These are phyloP conservation scores for Drosophila carrolli DNA, from an alignment of 1,140 invertebrate genomes.

Conservation along the genomic window DNA sequence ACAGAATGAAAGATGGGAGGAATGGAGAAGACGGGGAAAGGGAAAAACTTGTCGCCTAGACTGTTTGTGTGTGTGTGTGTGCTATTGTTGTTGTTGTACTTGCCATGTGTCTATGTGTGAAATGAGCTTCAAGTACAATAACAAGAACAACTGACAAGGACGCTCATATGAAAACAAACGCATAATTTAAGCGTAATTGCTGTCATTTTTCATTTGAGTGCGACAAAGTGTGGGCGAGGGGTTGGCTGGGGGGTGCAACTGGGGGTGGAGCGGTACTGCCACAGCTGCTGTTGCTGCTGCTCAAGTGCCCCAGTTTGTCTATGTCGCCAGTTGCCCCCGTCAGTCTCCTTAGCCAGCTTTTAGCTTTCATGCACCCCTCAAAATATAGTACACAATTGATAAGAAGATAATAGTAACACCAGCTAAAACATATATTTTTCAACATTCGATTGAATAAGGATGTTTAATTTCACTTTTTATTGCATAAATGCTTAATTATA, in stretches of 20 bases:
- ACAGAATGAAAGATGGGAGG: constrained; percentile 6
- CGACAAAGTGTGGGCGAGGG: constrained; percentile 27
- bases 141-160: constrained; percentile 69
- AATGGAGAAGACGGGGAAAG: constrained; percentile 4
- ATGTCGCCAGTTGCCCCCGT: constrained; percentile 54
- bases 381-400: constrained; percentile 6
- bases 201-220: constrained; percentile 82
- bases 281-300: constrained; percentile 25
- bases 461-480: no score
- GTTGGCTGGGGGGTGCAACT: background rate
- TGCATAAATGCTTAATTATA: no score
- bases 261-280: constrained; percentile 10
- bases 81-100: constrained; percentile 2
- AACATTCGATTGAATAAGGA: no score
- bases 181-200: constrained; percentile 84
- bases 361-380: constrained; percentile 1
- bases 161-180: constrained; percentile 82
- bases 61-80: constrained; percentile 11
- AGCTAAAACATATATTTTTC: no score
- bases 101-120: constrained; percentile 72
- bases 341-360: constrained; percentile 13
- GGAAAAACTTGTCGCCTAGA: constrained; percentile 47
- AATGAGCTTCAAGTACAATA: constrained; percentile 75
- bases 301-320: constrained; percentile 66
- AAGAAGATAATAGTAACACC: background rate